phyloP scores from a whole-genome alignment of 64 coral and sea anemone genomes.

The Acropora tenuis region DNA sequence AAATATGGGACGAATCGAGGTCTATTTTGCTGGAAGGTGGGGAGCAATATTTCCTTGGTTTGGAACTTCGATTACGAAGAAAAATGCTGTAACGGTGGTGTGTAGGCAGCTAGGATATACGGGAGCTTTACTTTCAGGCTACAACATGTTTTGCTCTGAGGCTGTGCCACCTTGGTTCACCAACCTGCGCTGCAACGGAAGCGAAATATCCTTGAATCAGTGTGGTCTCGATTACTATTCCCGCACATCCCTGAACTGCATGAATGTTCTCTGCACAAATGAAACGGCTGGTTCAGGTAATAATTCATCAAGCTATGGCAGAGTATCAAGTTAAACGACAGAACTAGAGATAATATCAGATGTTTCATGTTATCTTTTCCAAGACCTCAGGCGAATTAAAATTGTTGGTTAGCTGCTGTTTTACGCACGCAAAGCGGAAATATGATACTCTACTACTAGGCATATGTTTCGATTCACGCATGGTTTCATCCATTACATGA shows the following conservation, averaged over 20 bases:
- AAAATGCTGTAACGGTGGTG: not conserved
- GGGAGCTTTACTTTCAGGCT: not conserved
- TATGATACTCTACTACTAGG: too few species aligned
- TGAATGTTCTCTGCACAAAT: constrained; percentile 1
- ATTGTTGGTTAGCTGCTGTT: too few species aligned
- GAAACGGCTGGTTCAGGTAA: not conserved
- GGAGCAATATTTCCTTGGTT: not conserved
- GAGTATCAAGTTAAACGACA: too few species aligned
- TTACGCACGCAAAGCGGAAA: too few species aligned
- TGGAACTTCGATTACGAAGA: not conserved
- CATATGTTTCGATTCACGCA: too few species aligned
- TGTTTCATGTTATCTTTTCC: too few species aligned
- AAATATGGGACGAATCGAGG: constrained; percentile 8
- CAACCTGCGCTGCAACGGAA: not conserved
- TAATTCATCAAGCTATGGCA: not conserved
- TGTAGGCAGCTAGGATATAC: not conserved
- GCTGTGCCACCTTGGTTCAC: not conserved
- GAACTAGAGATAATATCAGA: too few species aligned
- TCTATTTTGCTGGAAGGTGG: constrained; percentile 3
- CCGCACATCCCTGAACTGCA: not conserved
- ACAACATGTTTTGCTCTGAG: not conserved
- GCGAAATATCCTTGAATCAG: constrained; percentile 1
- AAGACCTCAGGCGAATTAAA: too few species aligned
- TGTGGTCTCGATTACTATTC: not conserved
- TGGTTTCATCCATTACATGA: too few species aligned